Evolutionary conservation across 1,140 invertebrate genomes (phyloP).

Genomic region (Solen grandis): DNA sequence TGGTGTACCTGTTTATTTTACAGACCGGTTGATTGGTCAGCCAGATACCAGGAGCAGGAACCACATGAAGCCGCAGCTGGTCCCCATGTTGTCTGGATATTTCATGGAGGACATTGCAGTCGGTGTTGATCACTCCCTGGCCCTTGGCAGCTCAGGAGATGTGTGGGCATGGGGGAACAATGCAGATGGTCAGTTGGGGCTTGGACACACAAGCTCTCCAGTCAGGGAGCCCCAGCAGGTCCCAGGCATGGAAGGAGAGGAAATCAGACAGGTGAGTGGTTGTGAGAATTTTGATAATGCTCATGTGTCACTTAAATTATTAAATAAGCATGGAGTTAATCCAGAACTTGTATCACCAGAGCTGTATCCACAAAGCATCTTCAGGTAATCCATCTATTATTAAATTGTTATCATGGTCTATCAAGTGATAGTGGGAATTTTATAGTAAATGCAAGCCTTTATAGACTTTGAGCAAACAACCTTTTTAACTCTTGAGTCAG

Average conservation of each 20-base stretch:
- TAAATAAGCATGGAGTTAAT: too few relatives aligned
- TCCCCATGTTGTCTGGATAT: conserved; percentile 82
- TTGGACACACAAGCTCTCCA: conserved; percentile 83
- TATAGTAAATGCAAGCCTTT: too few relatives aligned
- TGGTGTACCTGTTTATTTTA: conserved; percentile 13
- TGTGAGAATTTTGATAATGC: too few relatives aligned
- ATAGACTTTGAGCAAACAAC: too few relatives aligned
- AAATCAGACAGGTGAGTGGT: conserved; percentile 83
- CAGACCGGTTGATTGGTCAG: conserved; percentile 85
- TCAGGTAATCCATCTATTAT: too few relatives aligned
- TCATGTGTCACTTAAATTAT: too few relatives aligned
- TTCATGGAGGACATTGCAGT: conserved; percentile 85
- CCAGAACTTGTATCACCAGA: too few relatives aligned
- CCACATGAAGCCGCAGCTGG: conserved; percentile 81
- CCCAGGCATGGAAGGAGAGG: conserved; percentile 83
- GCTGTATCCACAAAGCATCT: too few relatives aligned
- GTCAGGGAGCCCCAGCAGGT: conserved; percentile 84
- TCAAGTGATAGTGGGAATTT: too few relatives aligned
- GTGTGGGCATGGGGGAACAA: conserved; percentile 87
- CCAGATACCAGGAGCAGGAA: conserved; percentile 80
- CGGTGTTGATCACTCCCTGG: conserved; percentile 86
- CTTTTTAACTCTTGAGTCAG: too few relatives aligned
- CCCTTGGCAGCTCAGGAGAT: conserved; percentile 83
- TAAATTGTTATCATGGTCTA: too few relatives aligned
- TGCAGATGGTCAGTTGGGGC: conserved; percentile 85